These are phyloP conservation scores for Drosophila neonasuta DNA, from an alignment of 2,888 invertebrate genomes.

Conservation along the genomic window DNA sequence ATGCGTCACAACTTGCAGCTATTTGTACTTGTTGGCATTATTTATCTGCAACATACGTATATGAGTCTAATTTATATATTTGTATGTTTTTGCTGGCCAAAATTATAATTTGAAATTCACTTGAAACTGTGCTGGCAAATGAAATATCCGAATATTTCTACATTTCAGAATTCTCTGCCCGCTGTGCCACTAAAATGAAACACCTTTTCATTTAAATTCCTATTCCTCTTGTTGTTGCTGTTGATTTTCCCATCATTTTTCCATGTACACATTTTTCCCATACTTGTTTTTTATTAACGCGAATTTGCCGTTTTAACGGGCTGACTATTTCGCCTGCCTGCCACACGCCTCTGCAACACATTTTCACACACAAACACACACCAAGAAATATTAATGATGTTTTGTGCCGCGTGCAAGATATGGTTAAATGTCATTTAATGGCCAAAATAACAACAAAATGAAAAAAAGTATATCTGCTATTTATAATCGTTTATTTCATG, in stretches of 20 bases:
- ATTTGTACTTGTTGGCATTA: conserved; percentile 27
- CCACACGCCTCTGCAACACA: conserved; percentile 6
- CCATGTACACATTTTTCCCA: conserved; percentile 10
- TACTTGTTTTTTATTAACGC: conserved; percentile 50
- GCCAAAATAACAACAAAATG: background rate
- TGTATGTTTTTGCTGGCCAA: conserved; percentile 25
- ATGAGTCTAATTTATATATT: conserved; percentile 28
- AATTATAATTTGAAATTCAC: conserved; percentile 52
- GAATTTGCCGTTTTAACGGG: conserved; percentile 26
- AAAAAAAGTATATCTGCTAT: conserved; percentile 25
- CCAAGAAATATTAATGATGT: conserved; percentile 20
- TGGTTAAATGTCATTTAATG: conserved; percentile 51
- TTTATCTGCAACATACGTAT: conserved; percentile 26
- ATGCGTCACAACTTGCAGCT: background rate
- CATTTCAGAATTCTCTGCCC: conserved; percentile 41
- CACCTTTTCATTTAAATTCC: conserved; percentile 58
- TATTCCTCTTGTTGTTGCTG: conserved; percentile 1
- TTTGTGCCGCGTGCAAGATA: conserved; percentile 63
- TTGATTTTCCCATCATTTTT: conserved; percentile 32
- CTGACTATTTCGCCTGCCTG: conserved; percentile 1
- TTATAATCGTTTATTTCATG: conserved; percentile 28
- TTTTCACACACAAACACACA: background rate
- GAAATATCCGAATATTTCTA: conserved; percentile 41
- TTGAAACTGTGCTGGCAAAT: conserved; percentile 59
- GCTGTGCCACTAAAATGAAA: conserved; percentile 67